Percentiles rank a stretch among this genome's conserved stretches.
Conservation (phyloP, 1,140 invertebrate genomes). For the Drosophila nigromelanica region DNA sequence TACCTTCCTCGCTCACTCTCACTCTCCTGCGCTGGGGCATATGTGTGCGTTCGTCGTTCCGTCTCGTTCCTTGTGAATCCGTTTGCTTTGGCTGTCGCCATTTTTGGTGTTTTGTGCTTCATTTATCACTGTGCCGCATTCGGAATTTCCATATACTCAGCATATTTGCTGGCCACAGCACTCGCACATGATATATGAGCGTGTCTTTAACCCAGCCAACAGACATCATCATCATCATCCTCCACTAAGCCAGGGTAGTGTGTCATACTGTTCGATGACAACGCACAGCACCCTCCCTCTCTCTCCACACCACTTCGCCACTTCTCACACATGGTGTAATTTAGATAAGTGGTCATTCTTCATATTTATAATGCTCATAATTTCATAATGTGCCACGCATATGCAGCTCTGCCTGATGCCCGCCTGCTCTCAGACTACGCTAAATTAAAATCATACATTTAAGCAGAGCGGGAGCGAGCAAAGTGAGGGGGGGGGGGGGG, state of each 20-base stretch:
- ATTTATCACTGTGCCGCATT: constrained; percentile 67
- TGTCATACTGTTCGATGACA: constrained; percentile 72
- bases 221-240: constrained; percentile 19
- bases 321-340: constrained; percentile 77
- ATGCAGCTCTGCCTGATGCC: constrained; percentile 44
- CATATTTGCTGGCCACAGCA: constrained; percentile 61
- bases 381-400: constrained; percentile 82
- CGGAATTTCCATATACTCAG: constrained; percentile 77
- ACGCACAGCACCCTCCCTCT: constrained; percentile 13
- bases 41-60: constrained; percentile 49
- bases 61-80: constrained; percentile 18
- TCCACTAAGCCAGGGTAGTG: constrained; percentile 43
- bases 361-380: constrained; percentile 83
- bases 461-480: constrained; percentile 18
- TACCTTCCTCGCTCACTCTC: not conserved
- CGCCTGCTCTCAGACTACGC: constrained; percentile 10
- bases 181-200: constrained; percentile 61
- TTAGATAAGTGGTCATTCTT: constrained; percentile 83
- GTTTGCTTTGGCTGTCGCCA: constrained; percentile 50
- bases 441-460: constrained; percentile 70
- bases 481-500: not conserved
- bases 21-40: constrained; percentile 6
- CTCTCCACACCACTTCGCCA: not conserved
- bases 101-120: constrained; percentile 73
- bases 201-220: constrained; percentile 66